These are phyloP conservation scores for Amiota minor DNA, from an alignment of 2,888 invertebrate genomes.

Conservation along the genomic window DNA sequence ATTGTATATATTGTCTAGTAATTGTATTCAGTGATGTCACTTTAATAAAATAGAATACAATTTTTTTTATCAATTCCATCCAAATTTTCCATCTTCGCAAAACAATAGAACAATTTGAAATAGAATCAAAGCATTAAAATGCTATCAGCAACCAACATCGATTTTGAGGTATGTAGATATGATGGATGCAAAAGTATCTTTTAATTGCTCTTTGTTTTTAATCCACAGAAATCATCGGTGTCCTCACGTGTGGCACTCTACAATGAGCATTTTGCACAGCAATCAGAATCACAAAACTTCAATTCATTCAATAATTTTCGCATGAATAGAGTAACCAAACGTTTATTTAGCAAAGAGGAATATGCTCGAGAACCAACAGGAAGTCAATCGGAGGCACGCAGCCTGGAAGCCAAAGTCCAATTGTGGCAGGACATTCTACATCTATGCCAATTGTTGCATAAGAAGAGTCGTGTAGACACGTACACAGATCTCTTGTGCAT, in stretches of 20 bases:
- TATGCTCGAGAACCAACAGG: constrained; percentile 54
- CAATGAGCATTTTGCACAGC: constrained; percentile 50
- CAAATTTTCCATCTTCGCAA: too few relatives aligned
- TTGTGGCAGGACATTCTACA: constrained; percentile 53
- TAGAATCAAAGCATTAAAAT: background rate
- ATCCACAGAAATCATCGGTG: constrained; percentile 35
- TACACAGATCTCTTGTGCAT: constrained; percentile 21
- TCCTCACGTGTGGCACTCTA: constrained; percentile 54
- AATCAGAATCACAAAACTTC: constrained; percentile 23
- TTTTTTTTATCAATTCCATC: background rate
- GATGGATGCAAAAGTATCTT: too few relatives aligned
- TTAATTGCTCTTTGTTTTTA: background rate
- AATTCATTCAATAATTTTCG: constrained; percentile 39
- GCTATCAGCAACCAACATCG: too few relatives aligned
- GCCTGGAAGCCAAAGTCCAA: constrained; percentile 44
- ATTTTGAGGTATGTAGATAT: too few relatives aligned
- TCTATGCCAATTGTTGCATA: constrained; percentile 44
- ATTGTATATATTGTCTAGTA: background rate
- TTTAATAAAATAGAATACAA: background rate
- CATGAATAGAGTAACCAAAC: constrained; percentile 36
- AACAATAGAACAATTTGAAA: background rate
- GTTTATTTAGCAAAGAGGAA: constrained; percentile 39
- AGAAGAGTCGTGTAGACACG: background rate
- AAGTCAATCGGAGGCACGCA: constrained; percentile 52
- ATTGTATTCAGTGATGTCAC: background rate